Evolutionary conservation across 2,888 invertebrate species (phyloP).

Genomic region (Epicampocera succincta): DNA sequence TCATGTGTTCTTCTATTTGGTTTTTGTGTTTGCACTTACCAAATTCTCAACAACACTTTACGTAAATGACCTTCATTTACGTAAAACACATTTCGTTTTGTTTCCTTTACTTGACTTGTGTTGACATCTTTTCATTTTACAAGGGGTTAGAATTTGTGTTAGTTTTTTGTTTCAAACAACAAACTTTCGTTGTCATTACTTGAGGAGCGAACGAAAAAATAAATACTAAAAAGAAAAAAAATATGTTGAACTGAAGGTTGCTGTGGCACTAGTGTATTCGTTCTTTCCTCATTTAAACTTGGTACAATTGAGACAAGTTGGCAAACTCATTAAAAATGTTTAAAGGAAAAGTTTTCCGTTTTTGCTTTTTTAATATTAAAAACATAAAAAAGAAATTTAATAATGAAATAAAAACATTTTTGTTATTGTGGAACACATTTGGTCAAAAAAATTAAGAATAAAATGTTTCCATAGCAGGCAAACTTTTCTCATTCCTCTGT

Average conservation of each 20-base stretch:
- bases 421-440: too few relatives aligned
- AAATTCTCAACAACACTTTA: slow-evolving; percentile 13
- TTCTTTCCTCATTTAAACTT: slow-evolving; percentile 36
- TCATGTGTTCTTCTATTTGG: slow-evolving; percentile 12
- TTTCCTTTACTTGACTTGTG: slow-evolving; percentile 42
- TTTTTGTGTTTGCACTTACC: background rate
- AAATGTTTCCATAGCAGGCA: too few relatives aligned
- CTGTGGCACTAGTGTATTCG: slow-evolving; percentile 2
- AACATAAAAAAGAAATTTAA: too few relatives aligned
- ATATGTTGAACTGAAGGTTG: slow-evolving; percentile 23
- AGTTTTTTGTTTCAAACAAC: slow-evolving; percentile 26
- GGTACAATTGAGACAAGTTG: slow-evolving; percentile 64
- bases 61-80: slow-evolving; percentile 49
- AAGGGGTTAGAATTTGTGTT: slow-evolving; percentile 42
- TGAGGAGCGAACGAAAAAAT: slow-evolving; percentile 5
- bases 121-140: slow-evolving; percentile 54
- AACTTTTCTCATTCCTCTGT: too few relatives aligned
- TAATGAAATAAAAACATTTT: too few relatives aligned
- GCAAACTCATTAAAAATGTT: slow-evolving; percentile 66
- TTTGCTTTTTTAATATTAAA: too few relatives aligned
- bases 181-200: slow-evolving; percentile 59
- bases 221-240: too few relatives aligned
- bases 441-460: too few relatives aligned
- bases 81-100: slow-evolving; percentile 36
- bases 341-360: slow-evolving; percentile 25